Evolutionary conservation across 2,113 vertebrate species (phyloP).

Genomic region (Argyrosomus japonicus): DNA sequence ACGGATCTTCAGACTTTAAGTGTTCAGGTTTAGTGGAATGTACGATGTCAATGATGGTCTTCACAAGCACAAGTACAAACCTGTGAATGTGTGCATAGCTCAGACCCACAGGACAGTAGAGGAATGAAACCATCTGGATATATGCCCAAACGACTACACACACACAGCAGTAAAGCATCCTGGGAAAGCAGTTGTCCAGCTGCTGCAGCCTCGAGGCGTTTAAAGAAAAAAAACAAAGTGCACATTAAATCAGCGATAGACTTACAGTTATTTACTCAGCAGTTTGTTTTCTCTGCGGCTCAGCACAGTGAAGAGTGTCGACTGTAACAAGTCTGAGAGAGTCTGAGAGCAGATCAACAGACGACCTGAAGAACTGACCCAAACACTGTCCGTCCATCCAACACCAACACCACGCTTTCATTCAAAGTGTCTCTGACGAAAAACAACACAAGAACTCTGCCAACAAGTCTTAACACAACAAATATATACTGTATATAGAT

Average conservation of each 20-base stretch:
- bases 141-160: constrained; percentile 11
- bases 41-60: background rate
- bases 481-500: no score
- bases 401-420: no score
- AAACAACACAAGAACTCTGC: no score
- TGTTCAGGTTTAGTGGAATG: background rate
- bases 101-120: constrained; percentile 27
- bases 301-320: no score
- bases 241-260: constrained; percentile 45
- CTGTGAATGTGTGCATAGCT: constrained; percentile 2
- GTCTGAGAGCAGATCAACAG: background rate
- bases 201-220: constrained; percentile 58
- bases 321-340: background rate
- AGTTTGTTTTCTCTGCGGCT: constrained; percentile 21
- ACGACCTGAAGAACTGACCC: background rate
- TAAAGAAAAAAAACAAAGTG: background rate
- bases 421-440: no score
- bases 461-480: no score
- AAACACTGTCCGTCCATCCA: background rate
- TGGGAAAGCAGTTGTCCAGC: constrained; percentile 61
- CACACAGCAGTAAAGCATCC: constrained; percentile 56
- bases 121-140: constrained; percentile 46
- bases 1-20: background rate
- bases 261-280: constrained; percentile 33
- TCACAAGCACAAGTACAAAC: constrained; percentile 13